Conservation (phyloP, 1,140 invertebrate genomes). For the Phenacoccus solenopsis region DNA sequence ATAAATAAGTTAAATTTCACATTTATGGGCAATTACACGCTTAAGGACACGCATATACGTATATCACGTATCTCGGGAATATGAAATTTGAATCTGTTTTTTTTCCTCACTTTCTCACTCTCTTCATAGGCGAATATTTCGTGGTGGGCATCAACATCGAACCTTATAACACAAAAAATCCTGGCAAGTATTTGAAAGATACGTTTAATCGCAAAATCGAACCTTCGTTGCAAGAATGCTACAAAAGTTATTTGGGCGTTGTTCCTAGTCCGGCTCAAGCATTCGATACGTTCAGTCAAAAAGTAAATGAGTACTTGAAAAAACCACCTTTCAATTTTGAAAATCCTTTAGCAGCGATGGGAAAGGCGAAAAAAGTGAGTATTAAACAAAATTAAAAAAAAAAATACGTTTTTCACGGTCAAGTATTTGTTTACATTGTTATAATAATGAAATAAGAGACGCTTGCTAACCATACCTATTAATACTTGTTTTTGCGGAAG, state of each 20-base stretch:
- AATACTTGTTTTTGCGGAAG: constrained; percentile 39
- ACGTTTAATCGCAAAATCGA: constrained; percentile 49
- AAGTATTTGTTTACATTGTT: background rate
- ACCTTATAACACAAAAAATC: constrained; percentile 61
- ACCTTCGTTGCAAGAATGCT: constrained; percentile 42
- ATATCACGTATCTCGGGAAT: too few relatives aligned
- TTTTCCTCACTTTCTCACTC: background rate
- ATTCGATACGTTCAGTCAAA: constrained; percentile 57
- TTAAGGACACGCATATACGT: too few relatives aligned
- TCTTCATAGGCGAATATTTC: constrained; percentile 61
- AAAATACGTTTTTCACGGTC: too few relatives aligned
- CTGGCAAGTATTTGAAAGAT: constrained; percentile 59
- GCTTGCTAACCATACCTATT: constrained; percentile 9
- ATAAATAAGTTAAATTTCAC: background rate
- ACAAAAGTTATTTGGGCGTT: constrained; percentile 59
- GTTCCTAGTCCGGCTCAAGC: constrained; percentile 48
- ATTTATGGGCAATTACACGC: too few relatives aligned
- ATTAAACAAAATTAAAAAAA: background rate
- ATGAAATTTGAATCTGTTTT: too few relatives aligned
- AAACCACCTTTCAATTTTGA: constrained; percentile 71
- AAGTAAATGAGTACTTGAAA: constrained; percentile 66
- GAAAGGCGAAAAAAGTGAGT: background rate
- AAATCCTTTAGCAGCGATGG: constrained; percentile 53
- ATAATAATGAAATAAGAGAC: background rate
- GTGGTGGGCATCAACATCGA: constrained; percentile 82